Percentiles rank a stretch among this genome's conserved stretches.
These are phyloP conservation scores for Venustoraphidia nigricollis DNA, from an alignment of 2,888 invertebrate species.

Conservation along the genomic window DNA sequence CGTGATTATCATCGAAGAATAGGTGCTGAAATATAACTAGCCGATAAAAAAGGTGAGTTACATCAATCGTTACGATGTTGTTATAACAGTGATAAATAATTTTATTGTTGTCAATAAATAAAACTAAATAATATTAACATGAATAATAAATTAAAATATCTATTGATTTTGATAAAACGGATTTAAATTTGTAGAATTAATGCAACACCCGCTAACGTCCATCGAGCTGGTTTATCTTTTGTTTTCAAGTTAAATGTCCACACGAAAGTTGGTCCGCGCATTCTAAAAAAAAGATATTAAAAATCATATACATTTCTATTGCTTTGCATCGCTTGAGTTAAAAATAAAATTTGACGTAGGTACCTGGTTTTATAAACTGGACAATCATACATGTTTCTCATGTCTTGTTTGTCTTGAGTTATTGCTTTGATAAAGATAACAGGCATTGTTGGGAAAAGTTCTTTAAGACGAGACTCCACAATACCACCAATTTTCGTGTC, in stretches of 20 bases:
- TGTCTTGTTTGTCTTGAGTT: conserved; percentile 78
- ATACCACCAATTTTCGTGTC: conserved; percentile 64
- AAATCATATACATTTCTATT: conserved; percentile 6
- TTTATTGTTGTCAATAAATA: too few species aligned
- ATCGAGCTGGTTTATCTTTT: conserved; percentile 75
- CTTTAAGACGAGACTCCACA: conserved; percentile 73
- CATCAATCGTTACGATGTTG: too few species aligned
- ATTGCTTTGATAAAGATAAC: conserved; percentile 78
- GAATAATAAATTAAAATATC: too few species aligned
- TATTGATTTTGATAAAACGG: not conserved
- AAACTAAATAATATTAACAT: too few species aligned
- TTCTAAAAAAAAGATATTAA: conserved; percentile 24
- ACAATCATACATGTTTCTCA: conserved; percentile 77
- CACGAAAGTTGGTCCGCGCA: conserved; percentile 81
- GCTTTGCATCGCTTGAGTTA: not conserved
- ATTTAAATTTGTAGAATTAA: conserved; percentile 67
- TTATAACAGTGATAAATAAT: too few species aligned
- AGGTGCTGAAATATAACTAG: too few species aligned
- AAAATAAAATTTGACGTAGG: conserved; percentile 3
- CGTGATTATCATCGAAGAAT: too few species aligned
- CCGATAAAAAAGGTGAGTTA: too few species aligned
- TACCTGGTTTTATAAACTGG: conserved; percentile 84
- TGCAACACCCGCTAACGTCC: conserved; percentile 88
- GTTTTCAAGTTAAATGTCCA: conserved; percentile 93
- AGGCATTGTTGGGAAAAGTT: conserved; percentile 80